Percentiles rank a stretch among this genome's conserved stretches.
Conservation (phyloP, 2,113 vertebrate genomes). For the cattle (Bos taurus) region ARS-UCD2.0 NC_037356.1:20412001-20412500, state of each 20-base stretch:
- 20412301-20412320: not conserved
- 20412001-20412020: not conserved
- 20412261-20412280: not conserved
- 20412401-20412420: accelerated
- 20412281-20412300: not conserved
- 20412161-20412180: not conserved
- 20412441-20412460: not conserved
- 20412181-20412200: not conserved
- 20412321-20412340: not conserved
- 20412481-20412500: not conserved
- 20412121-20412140: not conserved
- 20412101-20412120: not conserved
- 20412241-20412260: not conserved
- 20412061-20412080: not conserved
- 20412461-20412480: not conserved
- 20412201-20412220: not conserved
- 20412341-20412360: not conserved
- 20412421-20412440: not conserved
- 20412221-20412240: not conserved
- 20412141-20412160: not conserved
- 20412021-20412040: not conserved
- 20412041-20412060: not conserved
- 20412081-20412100: not conserved
- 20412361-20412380: not conserved
- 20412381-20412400: not conserved